Percentiles rank a stretch among this genome's conserved stretches.
Evolutionary conservation across 2,797 vertebrate genomes (phyloP).

Genomic region (Potorous gilbertii): DNA sequence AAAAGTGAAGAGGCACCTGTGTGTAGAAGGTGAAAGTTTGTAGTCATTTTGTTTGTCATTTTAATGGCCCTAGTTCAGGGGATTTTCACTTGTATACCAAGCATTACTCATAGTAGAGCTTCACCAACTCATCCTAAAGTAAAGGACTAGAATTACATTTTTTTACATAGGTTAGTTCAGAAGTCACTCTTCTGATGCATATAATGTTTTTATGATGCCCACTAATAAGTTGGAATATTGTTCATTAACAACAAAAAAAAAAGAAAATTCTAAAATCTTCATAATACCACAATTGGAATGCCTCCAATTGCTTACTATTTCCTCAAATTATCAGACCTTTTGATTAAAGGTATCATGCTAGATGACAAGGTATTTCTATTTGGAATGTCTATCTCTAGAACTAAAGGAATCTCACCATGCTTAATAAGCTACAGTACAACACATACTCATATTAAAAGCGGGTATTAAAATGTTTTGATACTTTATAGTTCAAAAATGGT

Average conservation of each 20-base stretch:
- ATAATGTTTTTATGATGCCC: background rate
- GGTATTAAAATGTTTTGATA: conserved; percentile 81
- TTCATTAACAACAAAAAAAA: background rate
- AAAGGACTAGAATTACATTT: background rate
- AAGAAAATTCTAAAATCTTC: background rate
- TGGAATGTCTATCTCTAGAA: conserved; percentile 75
- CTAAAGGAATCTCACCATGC: conserved; percentile 74
- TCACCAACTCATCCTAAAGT: background rate
- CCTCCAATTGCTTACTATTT: background rate
- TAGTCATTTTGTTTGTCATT: background rate
- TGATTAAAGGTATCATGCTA: background rate
- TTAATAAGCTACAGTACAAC: conserved; percentile 82
- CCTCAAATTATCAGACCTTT: background rate
- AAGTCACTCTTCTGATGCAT: background rate
- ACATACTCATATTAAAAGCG: conserved; percentile 79
- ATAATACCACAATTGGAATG: background rate
- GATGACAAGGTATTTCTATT: background rate
- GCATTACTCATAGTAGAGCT: background rate
- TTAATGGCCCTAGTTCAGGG: background rate
- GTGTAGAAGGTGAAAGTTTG: background rate
- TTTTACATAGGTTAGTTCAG: background rate
- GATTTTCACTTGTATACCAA: background rate
- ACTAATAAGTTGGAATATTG: background rate
- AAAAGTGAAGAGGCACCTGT: background rate
- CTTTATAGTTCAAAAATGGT: conserved; percentile 83